phyloP scores from a whole-genome alignment of 2,113 vertebrate genomes.

The Rhipidura dahli region DNA sequence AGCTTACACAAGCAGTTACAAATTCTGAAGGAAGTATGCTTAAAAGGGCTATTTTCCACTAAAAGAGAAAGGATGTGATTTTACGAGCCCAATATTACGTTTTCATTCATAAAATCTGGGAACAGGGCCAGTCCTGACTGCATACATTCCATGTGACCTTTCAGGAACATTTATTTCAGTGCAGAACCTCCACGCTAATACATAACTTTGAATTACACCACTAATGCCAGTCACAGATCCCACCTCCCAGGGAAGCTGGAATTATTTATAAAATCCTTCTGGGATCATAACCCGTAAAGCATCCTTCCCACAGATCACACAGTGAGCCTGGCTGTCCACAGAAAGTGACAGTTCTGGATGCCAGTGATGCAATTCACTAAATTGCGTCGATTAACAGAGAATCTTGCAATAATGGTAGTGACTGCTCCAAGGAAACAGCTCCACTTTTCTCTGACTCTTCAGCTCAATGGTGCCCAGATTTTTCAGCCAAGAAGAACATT shows the following conservation, averaged over 20 bases:
- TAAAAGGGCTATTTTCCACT: slow-evolving; percentile 10
- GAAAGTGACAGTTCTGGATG: not conserved
- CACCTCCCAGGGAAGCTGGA: not conserved
- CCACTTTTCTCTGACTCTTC: not conserved
- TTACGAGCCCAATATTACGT: slow-evolving; percentile 30
- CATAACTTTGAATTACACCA: not conserved
- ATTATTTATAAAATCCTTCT: not conserved
- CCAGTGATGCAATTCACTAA: not conserved
- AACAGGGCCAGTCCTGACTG: slow-evolving; percentile 5
- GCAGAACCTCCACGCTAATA: not conserved
- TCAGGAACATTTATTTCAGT: slow-evolving; percentile 16
- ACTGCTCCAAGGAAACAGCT: not conserved
- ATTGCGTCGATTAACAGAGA: not conserved
- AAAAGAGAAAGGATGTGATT: slow-evolving; percentile 18
- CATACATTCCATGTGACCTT: slow-evolving; percentile 26
- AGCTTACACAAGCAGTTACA: slow-evolving; percentile 8
- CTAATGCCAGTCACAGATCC: not conserved
- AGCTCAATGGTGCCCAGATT: not conserved
- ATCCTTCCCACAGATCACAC: not conserved
- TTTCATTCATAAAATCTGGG: slow-evolving; percentile 44
- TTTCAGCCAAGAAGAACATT: not conserved
- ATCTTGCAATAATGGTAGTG: not conserved
- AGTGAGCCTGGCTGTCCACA: not conserved
- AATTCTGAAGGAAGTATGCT: slow-evolving; percentile 9
- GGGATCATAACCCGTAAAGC: not conserved